phyloP scores from a whole-genome alignment of 2,797 vertebrate species.

The Acrossocheilus fasciatus region DNA sequence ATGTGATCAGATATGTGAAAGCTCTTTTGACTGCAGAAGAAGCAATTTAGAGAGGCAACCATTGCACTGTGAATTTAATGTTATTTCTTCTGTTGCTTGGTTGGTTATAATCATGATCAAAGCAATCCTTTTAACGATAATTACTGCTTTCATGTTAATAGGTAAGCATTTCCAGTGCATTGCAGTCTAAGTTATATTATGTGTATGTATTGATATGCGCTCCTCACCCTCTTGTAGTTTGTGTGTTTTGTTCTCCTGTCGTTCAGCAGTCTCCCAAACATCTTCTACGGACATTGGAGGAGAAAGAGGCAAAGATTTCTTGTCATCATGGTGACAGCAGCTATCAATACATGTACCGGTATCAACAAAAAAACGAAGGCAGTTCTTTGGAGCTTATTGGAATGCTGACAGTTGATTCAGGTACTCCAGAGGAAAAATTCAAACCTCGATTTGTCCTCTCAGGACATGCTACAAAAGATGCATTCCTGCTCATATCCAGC shows the following conservation, averaged over 20 bases:
- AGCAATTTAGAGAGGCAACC: not conserved
- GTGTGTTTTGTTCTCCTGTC: slow-evolving; percentile 30
- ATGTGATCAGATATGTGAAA: not conserved
- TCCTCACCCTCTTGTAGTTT: slow-evolving; percentile 12
- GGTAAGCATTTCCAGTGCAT: slow-evolving; percentile 1
- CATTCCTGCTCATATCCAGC: slow-evolving; percentile 54
- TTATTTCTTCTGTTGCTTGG: not conserved
- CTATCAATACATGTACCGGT: slow-evolving; percentile 71
- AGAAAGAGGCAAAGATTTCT: slow-evolving; percentile 41
- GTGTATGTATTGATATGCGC: not conserved
- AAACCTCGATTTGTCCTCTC: slow-evolving; percentile 47
- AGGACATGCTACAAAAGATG: slow-evolving; percentile 41
- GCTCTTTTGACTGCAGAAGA: not conserved
- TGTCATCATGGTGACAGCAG: slow-evolving; percentile 65
- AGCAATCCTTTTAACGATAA: not conserved
- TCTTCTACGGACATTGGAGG: slow-evolving; percentile 18
- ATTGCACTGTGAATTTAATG: not conserved
- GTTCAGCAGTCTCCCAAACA: slow-evolving; percentile 52
- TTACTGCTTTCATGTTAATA: slow-evolving; percentile 17
- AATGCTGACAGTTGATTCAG: not conserved
- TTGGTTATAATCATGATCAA: slow-evolving; percentile 15
- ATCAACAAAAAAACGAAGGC: slow-evolving; percentile 43
- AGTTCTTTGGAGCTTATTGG: slow-evolving; percentile 58
- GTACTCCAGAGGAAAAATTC: slow-evolving; percentile 56
- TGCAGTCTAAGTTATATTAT: not conserved